These are phyloP conservation scores for Eumeta japonica DNA, from an alignment of 1,140 invertebrate genomes.

Conservation along the genomic window DNA sequence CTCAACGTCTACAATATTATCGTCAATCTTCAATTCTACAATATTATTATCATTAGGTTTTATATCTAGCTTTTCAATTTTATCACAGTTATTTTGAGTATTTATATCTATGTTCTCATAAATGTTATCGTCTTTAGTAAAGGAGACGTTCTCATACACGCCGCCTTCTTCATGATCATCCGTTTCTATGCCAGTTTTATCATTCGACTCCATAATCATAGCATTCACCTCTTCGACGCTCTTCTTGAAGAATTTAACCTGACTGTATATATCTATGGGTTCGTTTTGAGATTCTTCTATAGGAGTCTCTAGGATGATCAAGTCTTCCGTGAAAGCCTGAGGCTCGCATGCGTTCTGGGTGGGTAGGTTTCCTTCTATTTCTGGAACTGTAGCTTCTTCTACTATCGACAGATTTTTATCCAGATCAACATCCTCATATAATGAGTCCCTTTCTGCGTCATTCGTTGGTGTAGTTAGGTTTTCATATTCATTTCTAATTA, in stretches of 20 bases:
- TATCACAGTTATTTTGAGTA: conserved; percentile 41
- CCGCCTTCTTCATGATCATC: conserved; percentile 20
- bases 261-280: conserved; percentile 65
- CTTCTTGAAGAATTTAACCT: conserved; percentile 71
- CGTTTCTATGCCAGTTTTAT: too few relatives aligned
- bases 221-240: conserved; percentile 75
- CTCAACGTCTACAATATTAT: conserved; percentile 13
- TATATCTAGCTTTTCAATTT: conserved; percentile 22
- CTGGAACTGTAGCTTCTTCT: conserved; percentile 52
- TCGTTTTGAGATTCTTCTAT: conserved; percentile 27
- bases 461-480: conserved; percentile 33
- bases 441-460: conserved; percentile 39
- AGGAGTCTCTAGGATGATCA: conserved; percentile 46
- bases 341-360: conserved; percentile 59
- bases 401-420: conserved; percentile 51
- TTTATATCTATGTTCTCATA: conserved; percentile 58
- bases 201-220: conserved; percentile 56
- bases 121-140: conserved; percentile 40
- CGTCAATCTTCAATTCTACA: conserved; percentile 13
- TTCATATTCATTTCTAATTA: conserved; percentile 37
- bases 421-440: conserved; percentile 57
- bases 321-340: conserved; percentile 29
- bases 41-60: neutral
- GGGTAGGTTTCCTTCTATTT: conserved; percentile 55
- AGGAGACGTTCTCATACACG: conserved; percentile 39